Conservation (phyloP, 2,797 vertebrate genomes). For the Masticophis lateralis region DNA sequence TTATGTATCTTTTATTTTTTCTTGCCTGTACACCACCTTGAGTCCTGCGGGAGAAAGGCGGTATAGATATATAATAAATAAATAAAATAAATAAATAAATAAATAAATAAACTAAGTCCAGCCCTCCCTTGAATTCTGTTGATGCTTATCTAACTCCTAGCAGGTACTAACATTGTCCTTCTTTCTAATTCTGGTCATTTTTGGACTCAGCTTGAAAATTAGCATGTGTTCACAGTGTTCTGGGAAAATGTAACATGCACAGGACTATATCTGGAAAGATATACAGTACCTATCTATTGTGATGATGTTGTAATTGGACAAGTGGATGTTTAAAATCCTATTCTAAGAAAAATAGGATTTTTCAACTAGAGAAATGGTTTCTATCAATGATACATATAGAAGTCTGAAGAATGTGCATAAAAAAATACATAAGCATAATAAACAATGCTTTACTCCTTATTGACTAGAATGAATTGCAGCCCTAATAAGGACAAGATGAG, state of each 20-base stretch:
- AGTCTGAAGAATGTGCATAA: neutral
- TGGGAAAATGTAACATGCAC: neutral
- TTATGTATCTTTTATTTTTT: no score
- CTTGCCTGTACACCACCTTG: no score
- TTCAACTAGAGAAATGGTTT: neutral
- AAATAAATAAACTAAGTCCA: neutral
- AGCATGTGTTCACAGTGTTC: neutral
- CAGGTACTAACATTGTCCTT: neutral
- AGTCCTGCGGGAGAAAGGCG: no score
- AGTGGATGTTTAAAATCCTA: neutral
- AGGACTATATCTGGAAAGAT: neutral
- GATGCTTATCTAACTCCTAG: neutral
- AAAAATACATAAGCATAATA: slow-evolving; percentile 1
- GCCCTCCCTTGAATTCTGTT: neutral
- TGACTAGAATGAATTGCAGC: slow-evolving; percentile 29
- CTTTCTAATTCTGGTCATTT: neutral
- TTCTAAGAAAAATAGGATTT: neutral
- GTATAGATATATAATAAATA: no score
- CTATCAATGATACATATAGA: neutral
- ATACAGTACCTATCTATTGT: neutral
- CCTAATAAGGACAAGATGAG: slow-evolving; percentile 23
- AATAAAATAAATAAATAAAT: no score
- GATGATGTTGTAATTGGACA: neutral
- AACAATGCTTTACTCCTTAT: slow-evolving; percentile 33
- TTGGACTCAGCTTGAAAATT: neutral